These are phyloP conservation scores for Pagrus major DNA, from an alignment of 2,113 vertebrate species.

Conservation along the genomic window DNA sequence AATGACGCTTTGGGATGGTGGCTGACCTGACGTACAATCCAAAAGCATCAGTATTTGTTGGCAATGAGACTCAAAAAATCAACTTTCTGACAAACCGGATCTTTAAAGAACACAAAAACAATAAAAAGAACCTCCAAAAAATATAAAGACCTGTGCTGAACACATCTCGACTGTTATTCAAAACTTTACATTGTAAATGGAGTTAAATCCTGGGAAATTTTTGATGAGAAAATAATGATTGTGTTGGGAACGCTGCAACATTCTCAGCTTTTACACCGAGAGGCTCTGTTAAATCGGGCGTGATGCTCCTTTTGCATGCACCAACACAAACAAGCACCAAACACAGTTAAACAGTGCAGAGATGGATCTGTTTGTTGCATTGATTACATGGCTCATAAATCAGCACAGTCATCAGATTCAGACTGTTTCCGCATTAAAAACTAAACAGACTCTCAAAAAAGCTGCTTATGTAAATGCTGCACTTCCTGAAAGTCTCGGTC, in stretches of 20 bases:
- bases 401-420: constrained; percentile 1
- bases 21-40: too few relatives aligned
- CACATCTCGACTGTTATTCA: background rate
- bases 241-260: background rate
- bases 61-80: too few relatives aligned
- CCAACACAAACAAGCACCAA: background rate
- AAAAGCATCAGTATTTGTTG: too few relatives aligned
- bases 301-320: background rate
- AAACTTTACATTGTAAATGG: background rate
- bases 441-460: background rate
- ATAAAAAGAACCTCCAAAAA: too few relatives aligned
- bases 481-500: background rate
- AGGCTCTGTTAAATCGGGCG: background rate
- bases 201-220: too few relatives aligned
- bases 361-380: background rate
- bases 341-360: background rate
- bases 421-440: background rate
- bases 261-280: background rate
- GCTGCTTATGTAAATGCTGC: background rate
- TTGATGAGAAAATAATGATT: too few relatives aligned
- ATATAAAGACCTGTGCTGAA: background rate
- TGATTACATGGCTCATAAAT: background rate
- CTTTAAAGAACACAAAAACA: too few relatives aligned
- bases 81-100: too few relatives aligned
- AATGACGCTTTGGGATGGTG: too few relatives aligned